A percentile compares a stretch with the other conserved stretches of the same genome.
Conservation (phyloP, 1,140 invertebrate species). For the Cryptotermes secundus region DNA sequence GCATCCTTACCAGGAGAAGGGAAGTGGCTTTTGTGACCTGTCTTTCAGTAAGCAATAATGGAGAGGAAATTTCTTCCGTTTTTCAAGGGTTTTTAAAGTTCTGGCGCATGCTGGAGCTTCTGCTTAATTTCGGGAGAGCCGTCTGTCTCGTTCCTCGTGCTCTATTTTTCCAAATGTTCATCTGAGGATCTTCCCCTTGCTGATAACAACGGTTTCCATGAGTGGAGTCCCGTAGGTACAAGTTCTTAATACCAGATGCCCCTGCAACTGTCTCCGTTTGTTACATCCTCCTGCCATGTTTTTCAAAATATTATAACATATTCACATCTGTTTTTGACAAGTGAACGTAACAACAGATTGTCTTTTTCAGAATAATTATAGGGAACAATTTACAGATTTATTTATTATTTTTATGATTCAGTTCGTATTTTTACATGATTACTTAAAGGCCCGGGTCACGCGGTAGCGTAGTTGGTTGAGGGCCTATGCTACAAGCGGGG, state of each 20-base stretch:
- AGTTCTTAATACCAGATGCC: not conserved
- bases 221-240: not conserved
- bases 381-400: too few species aligned
- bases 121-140: not conserved
- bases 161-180: conserved; percentile 7
- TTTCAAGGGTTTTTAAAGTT: not conserved
- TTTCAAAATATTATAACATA: not conserved
- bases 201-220: not conserved
- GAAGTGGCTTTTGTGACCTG: not conserved
- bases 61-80: not conserved
- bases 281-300: not conserved
- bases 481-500: too few species aligned
- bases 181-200: not conserved
- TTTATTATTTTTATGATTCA: too few species aligned
- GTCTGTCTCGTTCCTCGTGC: not conserved
- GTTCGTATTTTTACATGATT: too few species aligned
- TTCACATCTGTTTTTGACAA: not conserved
- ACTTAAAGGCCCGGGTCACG: too few species aligned
- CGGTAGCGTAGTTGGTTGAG: too few species aligned
- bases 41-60: not conserved
- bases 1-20: too few species aligned
- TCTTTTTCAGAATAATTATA: too few species aligned
- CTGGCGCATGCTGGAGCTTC: not conserved
- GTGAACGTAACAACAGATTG: too few species aligned
- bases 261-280: not conserved